phyloP scores from a whole-genome alignment of 2,797 vertebrate genomes.

The Coluber constrictor region DNA sequence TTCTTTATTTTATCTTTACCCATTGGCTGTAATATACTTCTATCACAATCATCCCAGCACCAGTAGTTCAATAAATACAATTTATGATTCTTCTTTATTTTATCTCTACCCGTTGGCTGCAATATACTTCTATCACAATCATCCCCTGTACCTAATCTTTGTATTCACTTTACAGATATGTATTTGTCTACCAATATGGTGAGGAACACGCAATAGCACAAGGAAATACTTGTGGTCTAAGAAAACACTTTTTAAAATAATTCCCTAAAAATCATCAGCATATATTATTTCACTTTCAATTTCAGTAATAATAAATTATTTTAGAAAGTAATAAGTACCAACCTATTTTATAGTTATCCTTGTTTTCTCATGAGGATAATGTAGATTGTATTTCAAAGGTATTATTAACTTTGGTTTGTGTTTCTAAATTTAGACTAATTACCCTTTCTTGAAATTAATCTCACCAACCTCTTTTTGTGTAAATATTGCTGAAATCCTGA shows the following conservation, averaged over 20 bases:
- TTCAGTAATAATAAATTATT: neutral
- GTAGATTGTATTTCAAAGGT: neutral
- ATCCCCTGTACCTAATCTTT: neutral
- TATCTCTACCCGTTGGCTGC: neutral
- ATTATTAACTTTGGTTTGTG: accelerated
- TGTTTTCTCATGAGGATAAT: neutral
- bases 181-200: neutral
- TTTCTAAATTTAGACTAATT: neutral
- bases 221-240: neutral
- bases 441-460: conserved; percentile 19
- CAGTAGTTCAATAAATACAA: neutral
- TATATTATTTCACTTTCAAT: neutral
- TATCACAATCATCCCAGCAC: too few species aligned
- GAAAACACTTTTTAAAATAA: neutral
- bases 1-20: too few species aligned
- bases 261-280: neutral
- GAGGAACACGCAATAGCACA: neutral
- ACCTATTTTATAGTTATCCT: neutral
- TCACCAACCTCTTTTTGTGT: neutral
- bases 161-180: neutral
- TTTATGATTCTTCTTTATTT: neutral
- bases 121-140: too few species aligned
- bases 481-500: neutral
- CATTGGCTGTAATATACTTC: neutral
- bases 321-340: neutral